Evolutionary conservation across 2,797 vertebrate genomes (phyloP).

Genomic region (Xenentodon cancila): DNA sequence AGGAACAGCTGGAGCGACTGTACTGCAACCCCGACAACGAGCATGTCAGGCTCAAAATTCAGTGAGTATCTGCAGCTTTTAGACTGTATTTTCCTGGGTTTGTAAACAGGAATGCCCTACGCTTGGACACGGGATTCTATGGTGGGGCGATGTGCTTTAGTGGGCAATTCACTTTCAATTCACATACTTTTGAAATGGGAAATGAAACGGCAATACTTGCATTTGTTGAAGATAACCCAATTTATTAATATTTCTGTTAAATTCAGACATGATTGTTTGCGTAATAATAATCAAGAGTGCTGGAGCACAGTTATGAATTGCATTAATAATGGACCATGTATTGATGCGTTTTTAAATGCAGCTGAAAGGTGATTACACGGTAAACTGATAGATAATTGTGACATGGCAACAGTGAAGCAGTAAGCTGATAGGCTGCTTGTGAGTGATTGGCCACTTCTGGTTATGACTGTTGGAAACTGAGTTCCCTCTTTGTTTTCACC

Average conservation of each 20-base stretch:
- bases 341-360: not conserved
- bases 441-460: conserved; percentile 57
- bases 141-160: not conserved
- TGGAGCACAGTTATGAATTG: too few species aligned
- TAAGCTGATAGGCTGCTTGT: conserved; percentile 56
- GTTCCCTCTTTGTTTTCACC: conserved; percentile 68
- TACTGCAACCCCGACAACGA: conserved; percentile 99
- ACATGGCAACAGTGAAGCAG: conserved; percentile 59
- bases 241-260: too few species aligned
- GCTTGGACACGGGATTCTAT: conserved; percentile 9
- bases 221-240: not conserved
- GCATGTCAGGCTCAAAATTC: conserved; percentile 91
- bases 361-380: not conserved
- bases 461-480: conserved; percentile 51
- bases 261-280: too few species aligned
- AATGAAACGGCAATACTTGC: conserved; percentile 32
- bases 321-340: too few species aligned
- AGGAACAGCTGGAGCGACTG: conserved; percentile 98
- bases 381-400: conserved; percentile 55
- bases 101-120: not conserved
- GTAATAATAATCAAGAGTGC: too few species aligned
- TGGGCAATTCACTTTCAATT: conserved; percentile 46
- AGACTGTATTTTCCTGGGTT: conserved; percentile 1
- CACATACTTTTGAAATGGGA: conserved; percentile 35
- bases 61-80: conserved; percentile 86